These are phyloP conservation scores for Drosophila buzzatii DNA, from an alignment of 2,888 invertebrate genomes.

Conservation along the genomic window DNA sequence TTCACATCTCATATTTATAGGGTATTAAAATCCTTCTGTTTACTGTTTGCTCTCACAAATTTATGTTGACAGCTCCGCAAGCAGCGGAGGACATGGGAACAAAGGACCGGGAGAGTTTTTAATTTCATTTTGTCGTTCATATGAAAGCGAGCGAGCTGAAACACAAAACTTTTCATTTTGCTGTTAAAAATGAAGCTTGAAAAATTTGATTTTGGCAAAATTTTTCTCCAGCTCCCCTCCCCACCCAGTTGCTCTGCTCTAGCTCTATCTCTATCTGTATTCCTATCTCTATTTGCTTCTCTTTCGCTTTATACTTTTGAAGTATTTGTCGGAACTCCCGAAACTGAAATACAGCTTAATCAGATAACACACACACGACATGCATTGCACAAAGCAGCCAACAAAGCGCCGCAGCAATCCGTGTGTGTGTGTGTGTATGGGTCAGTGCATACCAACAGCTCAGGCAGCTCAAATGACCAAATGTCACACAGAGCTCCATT, in stretches of 20 bases:
- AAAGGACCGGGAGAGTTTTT: slow-evolving; percentile 30
- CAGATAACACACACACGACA: slow-evolving; percentile 23
- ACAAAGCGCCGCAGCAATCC: slow-evolving; percentile 46
- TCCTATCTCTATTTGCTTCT: not conserved
- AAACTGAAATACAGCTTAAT: slow-evolving; percentile 33
- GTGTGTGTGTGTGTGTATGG: slow-evolving; percentile 1
- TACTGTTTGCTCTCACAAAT: slow-evolving; percentile 35
- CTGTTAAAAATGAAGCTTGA: slow-evolving; percentile 23
- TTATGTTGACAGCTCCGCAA: slow-evolving; percentile 45
- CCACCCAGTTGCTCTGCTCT: not conserved
- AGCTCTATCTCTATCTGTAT: not conserved
- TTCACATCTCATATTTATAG: slow-evolving; percentile 18
- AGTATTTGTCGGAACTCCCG: slow-evolving; percentile 30
- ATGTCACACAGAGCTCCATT: slow-evolving; percentile 12
- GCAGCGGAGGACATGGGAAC: slow-evolving; percentile 5
- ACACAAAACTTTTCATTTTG: slow-evolving; percentile 48
- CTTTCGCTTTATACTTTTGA: slow-evolving; percentile 1
- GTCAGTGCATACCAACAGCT: slow-evolving; percentile 5
- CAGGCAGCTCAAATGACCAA: slow-evolving; percentile 11
- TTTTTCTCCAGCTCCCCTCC: not conserved
- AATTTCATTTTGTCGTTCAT: slow-evolving; percentile 50
- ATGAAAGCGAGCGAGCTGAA: slow-evolving; percentile 49
- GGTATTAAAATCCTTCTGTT: slow-evolving; percentile 40
- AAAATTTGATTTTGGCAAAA: slow-evolving; percentile 9
- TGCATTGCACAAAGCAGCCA: slow-evolving; percentile 43